Evolutionary conservation across 2,888 invertebrate genomes (phyloP).

Genomic region (Trachelus stipa): DNA sequence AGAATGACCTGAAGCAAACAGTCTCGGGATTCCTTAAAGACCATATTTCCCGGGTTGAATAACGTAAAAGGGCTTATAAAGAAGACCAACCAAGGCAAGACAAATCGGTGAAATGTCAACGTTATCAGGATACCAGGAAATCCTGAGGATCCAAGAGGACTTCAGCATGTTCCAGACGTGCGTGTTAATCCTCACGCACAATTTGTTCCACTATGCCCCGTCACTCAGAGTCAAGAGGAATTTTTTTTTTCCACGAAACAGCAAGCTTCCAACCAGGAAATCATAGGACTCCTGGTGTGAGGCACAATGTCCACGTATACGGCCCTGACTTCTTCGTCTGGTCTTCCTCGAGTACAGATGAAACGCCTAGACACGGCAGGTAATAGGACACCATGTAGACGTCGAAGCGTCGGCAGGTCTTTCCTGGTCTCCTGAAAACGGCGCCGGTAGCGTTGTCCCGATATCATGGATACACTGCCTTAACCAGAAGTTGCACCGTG

Average conservation of each 20-base stretch:
- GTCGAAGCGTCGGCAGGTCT: slow-evolving; percentile 15
- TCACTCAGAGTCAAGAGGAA: neutral
- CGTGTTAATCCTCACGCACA: too few relatives aligned
- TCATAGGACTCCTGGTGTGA: neutral
- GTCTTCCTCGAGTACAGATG: slow-evolving; percentile 17
- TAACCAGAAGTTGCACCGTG: too few relatives aligned
- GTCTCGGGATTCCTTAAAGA: too few relatives aligned
- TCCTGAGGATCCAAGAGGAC: too few relatives aligned
- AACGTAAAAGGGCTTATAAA: too few relatives aligned
- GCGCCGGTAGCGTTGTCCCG: slow-evolving; percentile 19
- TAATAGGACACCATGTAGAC: slow-evolving; percentile 39
- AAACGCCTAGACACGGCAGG: slow-evolving; percentile 32
- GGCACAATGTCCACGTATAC: too few relatives aligned
- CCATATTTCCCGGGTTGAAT: too few relatives aligned
- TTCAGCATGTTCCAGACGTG: too few relatives aligned
- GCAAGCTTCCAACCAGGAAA: slow-evolving; percentile 7
- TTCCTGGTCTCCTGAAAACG: slow-evolving; percentile 34
- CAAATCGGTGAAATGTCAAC: slow-evolving; percentile 57
- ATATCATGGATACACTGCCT: slow-evolving; percentile 13
- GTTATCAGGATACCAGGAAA: slow-evolving; percentile 48
- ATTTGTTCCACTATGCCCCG: too few relatives aligned
- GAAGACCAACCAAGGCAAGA: slow-evolving; percentile 39
- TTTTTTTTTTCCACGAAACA: slow-evolving; percentile 7
- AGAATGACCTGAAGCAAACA: too few relatives aligned
- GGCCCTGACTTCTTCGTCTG: slow-evolving; percentile 14